phyloP scores from a whole-genome alignment of 2,113 vertebrate genomes.

The Bungarus multicinctus region DNA sequence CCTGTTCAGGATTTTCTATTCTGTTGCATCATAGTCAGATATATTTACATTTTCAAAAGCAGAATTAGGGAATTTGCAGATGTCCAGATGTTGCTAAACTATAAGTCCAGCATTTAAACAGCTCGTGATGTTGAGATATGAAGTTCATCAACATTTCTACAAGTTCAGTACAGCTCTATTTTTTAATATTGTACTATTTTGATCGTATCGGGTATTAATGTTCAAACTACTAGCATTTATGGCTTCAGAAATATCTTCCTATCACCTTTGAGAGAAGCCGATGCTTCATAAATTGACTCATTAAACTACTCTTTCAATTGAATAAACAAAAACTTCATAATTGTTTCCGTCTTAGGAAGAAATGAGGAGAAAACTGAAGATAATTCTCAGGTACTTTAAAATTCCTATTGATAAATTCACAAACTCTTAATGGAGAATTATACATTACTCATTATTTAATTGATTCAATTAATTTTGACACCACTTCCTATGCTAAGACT shows the following conservation, averaged over 20 bases:
- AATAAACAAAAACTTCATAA: conserved; percentile 9
- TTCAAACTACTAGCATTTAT: background rate
- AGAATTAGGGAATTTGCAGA: background rate
- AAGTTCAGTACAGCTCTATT: background rate
- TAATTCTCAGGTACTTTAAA: conserved; percentile 14
- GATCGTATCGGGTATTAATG: background rate
- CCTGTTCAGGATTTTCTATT: background rate
- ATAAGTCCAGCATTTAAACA: background rate
- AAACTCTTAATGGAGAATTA: background rate
- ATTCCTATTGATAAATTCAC: background rate
- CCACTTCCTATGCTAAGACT: background rate
- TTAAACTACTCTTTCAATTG: background rate
- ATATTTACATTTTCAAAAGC: background rate
- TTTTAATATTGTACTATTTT: background rate
- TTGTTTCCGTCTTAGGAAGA: conserved; percentile 43
- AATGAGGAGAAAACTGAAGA: conserved; percentile 16
- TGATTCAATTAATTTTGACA: background rate
- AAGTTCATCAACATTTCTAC: background rate
- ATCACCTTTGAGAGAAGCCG: background rate
- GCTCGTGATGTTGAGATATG: background rate
- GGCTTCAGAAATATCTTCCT: background rate
- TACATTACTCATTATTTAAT: background rate
- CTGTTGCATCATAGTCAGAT: background rate
- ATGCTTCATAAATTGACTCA: background rate
- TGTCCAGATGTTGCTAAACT: background rate